These are phyloP conservation scores for Troilus luridus DNA, from an alignment of 2,888 invertebrate genomes.

Conservation along the genomic window DNA sequence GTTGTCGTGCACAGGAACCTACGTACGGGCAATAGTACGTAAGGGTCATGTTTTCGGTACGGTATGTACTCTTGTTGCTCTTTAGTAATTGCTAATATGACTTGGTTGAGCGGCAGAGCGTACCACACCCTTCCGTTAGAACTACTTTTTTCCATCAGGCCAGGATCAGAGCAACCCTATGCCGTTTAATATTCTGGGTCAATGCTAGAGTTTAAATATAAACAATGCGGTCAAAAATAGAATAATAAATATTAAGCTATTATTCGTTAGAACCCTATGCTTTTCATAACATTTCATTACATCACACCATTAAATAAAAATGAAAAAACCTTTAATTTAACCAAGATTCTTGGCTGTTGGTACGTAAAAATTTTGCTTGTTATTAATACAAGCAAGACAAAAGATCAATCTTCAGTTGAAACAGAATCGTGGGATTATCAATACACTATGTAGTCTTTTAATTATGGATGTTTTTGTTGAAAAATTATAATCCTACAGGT, in stretches of 20 bases:
- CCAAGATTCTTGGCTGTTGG: not conserved
- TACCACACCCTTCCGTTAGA: slow-evolving; percentile 13
- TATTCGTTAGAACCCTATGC: too few species aligned
- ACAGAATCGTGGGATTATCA: not conserved
- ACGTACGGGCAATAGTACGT: not conserved
- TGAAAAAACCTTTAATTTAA: too few species aligned
- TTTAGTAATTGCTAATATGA: slow-evolving; percentile 44
- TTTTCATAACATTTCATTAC: too few species aligned
- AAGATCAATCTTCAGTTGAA: not conserved
- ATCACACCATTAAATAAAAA: too few species aligned
- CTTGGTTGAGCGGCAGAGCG: slow-evolving; percentile 41
- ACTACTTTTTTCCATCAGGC: slow-evolving; percentile 18
- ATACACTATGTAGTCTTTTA: not conserved
- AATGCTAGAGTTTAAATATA: not conserved
- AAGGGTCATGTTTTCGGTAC: slow-evolving; percentile 2
- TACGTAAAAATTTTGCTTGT: not conserved
- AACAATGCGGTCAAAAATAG: not conserved
- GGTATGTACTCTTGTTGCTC: not conserved
- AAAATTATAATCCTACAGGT: not conserved
- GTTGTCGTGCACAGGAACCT: not conserved
- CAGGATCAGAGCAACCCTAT: not conserved
- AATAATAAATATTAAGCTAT: too few species aligned
- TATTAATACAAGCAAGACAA: not conserved
- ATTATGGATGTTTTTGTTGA: not conserved
- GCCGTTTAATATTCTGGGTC: slow-evolving; percentile 3